Evolutionary conservation across 2,888 invertebrate genomes (phyloP).

Genomic region (Polietes domitor): DNA sequence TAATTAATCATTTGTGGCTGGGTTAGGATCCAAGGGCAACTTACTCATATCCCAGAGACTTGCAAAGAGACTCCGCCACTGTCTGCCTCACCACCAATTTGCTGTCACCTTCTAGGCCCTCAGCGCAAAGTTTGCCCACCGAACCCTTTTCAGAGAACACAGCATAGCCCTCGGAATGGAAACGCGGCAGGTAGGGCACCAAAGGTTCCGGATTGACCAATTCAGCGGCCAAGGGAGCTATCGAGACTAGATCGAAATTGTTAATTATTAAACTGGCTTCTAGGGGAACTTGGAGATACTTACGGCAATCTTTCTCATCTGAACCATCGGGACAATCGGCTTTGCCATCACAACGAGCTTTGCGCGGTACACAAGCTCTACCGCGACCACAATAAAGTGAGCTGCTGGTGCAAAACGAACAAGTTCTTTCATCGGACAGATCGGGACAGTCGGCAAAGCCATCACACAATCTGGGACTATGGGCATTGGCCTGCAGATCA

Average conservation of each 20-base stretch:
- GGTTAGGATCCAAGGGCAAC: conserved; percentile 69
- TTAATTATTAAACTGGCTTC: neutral
- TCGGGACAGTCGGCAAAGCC: conserved; percentile 93
- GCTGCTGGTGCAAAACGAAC: conserved; percentile 89
- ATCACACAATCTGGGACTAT: conserved; percentile 91
- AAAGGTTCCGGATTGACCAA: conserved; percentile 85
- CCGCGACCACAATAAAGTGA: conserved; percentile 90
- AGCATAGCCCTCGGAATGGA: conserved; percentile 90
- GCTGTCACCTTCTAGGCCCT: conserved; percentile 86
- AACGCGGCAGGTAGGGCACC: conserved; percentile 87
- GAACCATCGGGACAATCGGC: conserved; percentile 92
- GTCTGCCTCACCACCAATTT: conserved; percentile 82
- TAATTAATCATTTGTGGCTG: neutral
- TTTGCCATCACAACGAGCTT: conserved; percentile 90
- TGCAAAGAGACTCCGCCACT: conserved; percentile 90
- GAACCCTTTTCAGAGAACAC: conserved; percentile 92
- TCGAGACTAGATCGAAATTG: conserved; percentile 84
- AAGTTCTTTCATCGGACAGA: conserved; percentile 89
- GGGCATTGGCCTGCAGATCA: conserved; percentile 87
- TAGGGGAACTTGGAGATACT: conserved; percentile 79
- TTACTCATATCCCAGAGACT: conserved; percentile 89
- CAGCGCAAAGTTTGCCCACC: conserved; percentile 90
- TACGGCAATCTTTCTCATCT: conserved; percentile 93
- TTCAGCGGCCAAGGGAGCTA: conserved; percentile 86
- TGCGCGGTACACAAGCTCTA: conserved; percentile 87